A percentile compares a stretch with the other conserved stretches of the same genome.
These are phyloP conservation scores for Hipparchia semele DNA, from an alignment of 2,888 invertebrate genomes.

Conservation along the genomic window DNA sequence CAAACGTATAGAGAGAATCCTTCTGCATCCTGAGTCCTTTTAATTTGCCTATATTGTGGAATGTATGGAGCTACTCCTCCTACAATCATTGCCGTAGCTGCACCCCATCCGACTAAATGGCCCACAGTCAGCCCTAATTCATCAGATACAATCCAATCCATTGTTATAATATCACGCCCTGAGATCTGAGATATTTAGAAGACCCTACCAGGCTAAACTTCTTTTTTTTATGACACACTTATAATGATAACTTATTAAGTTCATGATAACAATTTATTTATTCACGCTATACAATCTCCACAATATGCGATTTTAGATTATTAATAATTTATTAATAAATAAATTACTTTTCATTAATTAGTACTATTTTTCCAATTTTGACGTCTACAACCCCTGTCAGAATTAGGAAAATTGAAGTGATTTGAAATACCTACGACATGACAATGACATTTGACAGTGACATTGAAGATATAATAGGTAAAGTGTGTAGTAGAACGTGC, in stretches of 20 bases:
- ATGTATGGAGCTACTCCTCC: conserved; percentile 98
- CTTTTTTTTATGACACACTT: conserved; percentile 17
- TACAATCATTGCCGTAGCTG: conserved; percentile 95
- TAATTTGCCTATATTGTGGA: conserved; percentile 97
- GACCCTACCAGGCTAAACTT: neutral
- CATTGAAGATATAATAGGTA: no score
- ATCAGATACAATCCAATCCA: conserved; percentile 92
- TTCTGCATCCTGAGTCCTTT: conserved; percentile 94
- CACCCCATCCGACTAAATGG: conserved; percentile 90
- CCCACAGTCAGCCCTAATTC: conserved; percentile 89
- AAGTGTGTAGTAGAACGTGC: no score
- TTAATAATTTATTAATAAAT: neutral
- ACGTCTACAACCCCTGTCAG: neutral
- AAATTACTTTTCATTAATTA: neutral
- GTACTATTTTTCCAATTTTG: neutral
- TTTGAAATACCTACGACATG: no score
- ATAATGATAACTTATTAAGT: conserved; percentile 9
- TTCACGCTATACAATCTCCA: neutral
- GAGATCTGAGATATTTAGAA: conserved; percentile 4
- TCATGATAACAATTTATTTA: conserved; percentile 17
- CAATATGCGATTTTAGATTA: neutral
- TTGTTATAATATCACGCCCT: conserved; percentile 48
- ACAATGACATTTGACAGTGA: no score
- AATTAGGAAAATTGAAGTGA: no score
- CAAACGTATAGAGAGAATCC: conserved; percentile 99